These are phyloP conservation scores for Phoebastria nigripes DNA, from an alignment of 2,797 vertebrate genomes.

Conservation along the genomic window DNA sequence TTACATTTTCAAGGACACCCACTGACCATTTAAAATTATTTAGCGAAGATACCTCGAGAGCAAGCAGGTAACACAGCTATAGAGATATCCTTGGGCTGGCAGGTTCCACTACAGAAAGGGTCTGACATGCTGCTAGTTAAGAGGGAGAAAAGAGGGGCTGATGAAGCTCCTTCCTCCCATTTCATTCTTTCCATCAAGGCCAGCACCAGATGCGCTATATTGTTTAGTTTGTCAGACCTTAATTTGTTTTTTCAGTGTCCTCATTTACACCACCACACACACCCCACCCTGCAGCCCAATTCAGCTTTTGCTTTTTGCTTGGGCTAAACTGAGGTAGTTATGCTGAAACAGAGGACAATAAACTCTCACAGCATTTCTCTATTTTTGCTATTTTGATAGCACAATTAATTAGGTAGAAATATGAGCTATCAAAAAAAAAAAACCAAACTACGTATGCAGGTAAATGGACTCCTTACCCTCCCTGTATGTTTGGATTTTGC, in stretches of 20 bases:
- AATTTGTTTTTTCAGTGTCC: neutral
- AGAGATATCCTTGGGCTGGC: neutral
- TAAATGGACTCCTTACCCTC: neutral
- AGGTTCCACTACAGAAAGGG: neutral
- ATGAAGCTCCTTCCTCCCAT: neutral
- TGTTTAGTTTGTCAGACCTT: neutral
- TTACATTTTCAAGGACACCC: neutral
- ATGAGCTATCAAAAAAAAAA: neutral
- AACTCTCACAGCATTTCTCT: neutral
- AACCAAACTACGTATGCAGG: neutral
- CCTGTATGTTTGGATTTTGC: neutral
- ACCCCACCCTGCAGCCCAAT: fast-evolving
- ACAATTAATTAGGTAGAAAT: neutral
- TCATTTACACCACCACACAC: neutral
- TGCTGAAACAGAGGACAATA: neutral
- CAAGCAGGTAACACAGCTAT: neutral
- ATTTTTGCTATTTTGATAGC: neutral
- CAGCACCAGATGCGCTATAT: neutral
- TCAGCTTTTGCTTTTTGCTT: neutral
- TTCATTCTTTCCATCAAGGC: neutral
- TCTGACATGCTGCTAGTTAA: fast-evolving
- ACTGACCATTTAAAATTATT: neutral
- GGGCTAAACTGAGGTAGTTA: neutral
- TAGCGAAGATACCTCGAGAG: neutral
- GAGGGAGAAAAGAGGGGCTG: neutral